These are phyloP conservation scores for Polyploca ridens DNA, from an alignment of 2,888 invertebrate species.

Conservation along the genomic window DNA sequence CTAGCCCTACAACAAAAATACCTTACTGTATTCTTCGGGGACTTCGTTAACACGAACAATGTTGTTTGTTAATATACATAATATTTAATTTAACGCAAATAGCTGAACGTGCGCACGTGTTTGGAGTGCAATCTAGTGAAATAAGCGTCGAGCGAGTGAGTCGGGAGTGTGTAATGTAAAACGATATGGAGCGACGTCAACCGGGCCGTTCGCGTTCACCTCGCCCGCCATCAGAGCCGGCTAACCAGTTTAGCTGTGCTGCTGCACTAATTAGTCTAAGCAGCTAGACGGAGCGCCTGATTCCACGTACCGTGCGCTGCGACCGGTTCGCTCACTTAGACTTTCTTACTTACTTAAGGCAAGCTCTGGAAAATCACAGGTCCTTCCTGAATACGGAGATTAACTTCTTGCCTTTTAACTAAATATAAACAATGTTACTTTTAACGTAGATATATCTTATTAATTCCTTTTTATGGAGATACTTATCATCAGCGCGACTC, in stretches of 20 bases:
- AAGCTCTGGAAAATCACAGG: slow-evolving; percentile 27
- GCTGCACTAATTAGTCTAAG: slow-evolving; percentile 77
- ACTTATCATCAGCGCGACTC: not conserved
- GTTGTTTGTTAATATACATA: slow-evolving; percentile 4
- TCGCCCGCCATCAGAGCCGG: slow-evolving; percentile 31
- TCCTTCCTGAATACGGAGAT: not conserved
- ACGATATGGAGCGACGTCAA: slow-evolving; percentile 44
- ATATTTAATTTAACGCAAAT: slow-evolving; percentile 20
- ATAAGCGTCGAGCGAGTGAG: slow-evolving; percentile 41
- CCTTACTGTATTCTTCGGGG: not conserved
- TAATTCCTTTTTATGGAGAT: no score
- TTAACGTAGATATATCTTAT: no score
- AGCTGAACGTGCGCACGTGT: slow-evolving; percentile 36
- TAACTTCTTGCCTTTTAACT: not conserved
- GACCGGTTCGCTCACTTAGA: slow-evolving; percentile 48
- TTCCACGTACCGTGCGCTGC: slow-evolving; percentile 40
- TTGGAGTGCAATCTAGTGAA: slow-evolving; percentile 53
- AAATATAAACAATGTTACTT: not conserved
- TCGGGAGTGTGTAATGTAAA: slow-evolving; percentile 43
- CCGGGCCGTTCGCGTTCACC: slow-evolving; percentile 32
- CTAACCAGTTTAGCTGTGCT: slow-evolving; percentile 73
- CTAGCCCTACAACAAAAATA: not conserved
- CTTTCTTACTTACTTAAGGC: slow-evolving; percentile 55
- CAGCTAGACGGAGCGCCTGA: slow-evolving; percentile 60
- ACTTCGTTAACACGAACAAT: not conserved